Conservation (phyloP, 1,140 invertebrate species). For the Teleopsis dalmanni region DNA sequence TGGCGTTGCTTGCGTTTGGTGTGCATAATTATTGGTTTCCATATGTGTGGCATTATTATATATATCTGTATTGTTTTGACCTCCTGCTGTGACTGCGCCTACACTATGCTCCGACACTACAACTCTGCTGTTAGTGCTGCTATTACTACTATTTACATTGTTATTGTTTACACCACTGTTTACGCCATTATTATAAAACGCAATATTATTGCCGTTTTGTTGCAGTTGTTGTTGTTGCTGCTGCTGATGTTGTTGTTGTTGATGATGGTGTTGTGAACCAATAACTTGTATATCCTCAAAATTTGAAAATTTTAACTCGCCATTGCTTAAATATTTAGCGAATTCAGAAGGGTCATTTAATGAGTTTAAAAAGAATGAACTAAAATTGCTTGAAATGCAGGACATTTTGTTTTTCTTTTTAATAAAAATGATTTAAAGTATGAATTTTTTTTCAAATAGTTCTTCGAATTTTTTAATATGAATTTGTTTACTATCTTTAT, state of each 20-base stretch:
- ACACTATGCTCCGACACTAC: no score
- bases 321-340: constrained; percentile 44
- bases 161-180: no score
- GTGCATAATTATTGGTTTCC: constrained; percentile 5
- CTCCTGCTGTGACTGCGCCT: not conserved
- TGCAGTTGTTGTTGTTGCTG: constrained; percentile 14
- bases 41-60: constrained; percentile 3
- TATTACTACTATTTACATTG: no score
- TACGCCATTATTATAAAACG: not conserved
- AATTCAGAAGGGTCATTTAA: constrained; percentile 43
- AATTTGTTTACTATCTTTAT: not conserved
- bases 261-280: constrained; percentile 13
- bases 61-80: not conserved
- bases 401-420: constrained; percentile 39
- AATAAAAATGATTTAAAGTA: no score
- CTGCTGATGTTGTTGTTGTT: constrained; percentile 13
- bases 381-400: constrained; percentile 44
- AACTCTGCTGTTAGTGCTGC: no score
- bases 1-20: constrained; percentile 1
- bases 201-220: constrained; percentile 8
- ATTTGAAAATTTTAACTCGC: constrained; percentile 38
- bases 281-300: constrained; percentile 43
- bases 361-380: constrained; percentile 42
- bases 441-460: no score
- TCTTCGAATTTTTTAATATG: no score